Evolutionary conservation across 2,113 vertebrate genomes (phyloP), one percentile per base, ranked within the genome.

Genomic region (Salvator merianae): DNA sequence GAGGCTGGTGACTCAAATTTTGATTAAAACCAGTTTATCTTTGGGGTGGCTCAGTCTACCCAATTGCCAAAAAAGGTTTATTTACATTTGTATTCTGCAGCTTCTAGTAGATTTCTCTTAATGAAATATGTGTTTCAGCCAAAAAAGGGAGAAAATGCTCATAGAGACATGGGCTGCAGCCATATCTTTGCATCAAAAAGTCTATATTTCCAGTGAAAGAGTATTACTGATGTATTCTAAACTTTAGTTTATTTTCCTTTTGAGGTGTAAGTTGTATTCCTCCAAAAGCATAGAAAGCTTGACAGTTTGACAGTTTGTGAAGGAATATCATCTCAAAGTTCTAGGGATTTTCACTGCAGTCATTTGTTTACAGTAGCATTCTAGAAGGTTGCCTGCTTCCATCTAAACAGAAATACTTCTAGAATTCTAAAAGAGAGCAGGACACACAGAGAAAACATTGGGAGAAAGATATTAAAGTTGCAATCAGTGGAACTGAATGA

Each of bases 201-300:
- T 1, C n/a, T 6, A 7, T 18, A 2, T 34, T 7, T 32, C 34
- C 1, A 34, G 3, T 69, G 68, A 69, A 69, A 59, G 14, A 59
- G 16, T 69, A 34, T 13, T 32, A 69, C 5, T 34, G 12, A 69
- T 13, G 34, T 69, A 26, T 7, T 28, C 28, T 30, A 65, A 28
- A 30, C 10, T 8, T 65, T 65, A 7, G n/a, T 32, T 69, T 0
- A 24, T 4, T 66, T 86, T 18, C n/a, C 86, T 82, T 36, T 70
- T n/a, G 10, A 14, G 13, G 28, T 20, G 7, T 68, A 38, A 5
- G 40, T 16, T 90, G 7, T 69, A 87, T 87, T n/a, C 81, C 86
- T 73, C 28, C 20, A 87, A 55, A 1, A 80, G 26, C 28, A 89
- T 79, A 22, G 73, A 91, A 92, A 82, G 80, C 32, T 3, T 76